Percentiles rank a stretch among this genome's conserved stretches.
Conservation (phyloP, 1,140 invertebrate species). For the Drosophila ercepeae region DNA sequence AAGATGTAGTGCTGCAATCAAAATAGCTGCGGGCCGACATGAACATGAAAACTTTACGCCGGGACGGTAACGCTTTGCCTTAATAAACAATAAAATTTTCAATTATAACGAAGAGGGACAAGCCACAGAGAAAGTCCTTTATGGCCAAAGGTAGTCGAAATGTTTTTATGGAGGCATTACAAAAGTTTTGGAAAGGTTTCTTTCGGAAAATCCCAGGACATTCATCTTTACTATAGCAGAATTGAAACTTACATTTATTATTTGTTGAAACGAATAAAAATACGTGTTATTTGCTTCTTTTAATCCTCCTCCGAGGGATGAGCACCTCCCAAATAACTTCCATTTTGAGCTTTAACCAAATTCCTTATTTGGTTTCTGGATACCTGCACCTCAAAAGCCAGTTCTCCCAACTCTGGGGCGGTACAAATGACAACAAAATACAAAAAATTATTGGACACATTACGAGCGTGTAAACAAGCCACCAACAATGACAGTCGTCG, state of each 20-base stretch:
- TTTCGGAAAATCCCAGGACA: background rate
- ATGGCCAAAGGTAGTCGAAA: background rate
- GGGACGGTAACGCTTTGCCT: background rate
- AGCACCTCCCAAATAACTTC: background rate
- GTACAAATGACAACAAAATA: constrained; percentile 44
- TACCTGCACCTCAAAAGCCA: constrained; percentile 7
- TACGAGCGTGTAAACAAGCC: constrained; percentile 78
- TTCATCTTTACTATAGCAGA: too few species aligned
- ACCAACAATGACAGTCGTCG: constrained; percentile 65
- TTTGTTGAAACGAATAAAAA: background rate
- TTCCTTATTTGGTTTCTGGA: background rate
- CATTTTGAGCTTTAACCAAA: constrained; percentile 19
- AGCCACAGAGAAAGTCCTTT: constrained; percentile 26
- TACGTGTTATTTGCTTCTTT: background rate
- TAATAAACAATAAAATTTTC: constrained; percentile 13
- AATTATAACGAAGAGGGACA: constrained; percentile 15
- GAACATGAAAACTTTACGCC: constrained; percentile 42
- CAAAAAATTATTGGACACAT: constrained; percentile 53
- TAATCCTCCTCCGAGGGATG: background rate
- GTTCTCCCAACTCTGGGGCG: constrained; percentile 18
- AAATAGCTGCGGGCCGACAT: constrained; percentile 75
- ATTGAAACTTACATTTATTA: too few species aligned
- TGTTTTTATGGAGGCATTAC: background rate
- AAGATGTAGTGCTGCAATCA: constrained; percentile 69
- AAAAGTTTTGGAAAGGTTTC: background rate